Evolutionary conservation across 2,797 vertebrate genomes (phyloP), one percentile per base, ranked within the genome.

Genomic region (Hyperoplus immaculatus): DNA sequence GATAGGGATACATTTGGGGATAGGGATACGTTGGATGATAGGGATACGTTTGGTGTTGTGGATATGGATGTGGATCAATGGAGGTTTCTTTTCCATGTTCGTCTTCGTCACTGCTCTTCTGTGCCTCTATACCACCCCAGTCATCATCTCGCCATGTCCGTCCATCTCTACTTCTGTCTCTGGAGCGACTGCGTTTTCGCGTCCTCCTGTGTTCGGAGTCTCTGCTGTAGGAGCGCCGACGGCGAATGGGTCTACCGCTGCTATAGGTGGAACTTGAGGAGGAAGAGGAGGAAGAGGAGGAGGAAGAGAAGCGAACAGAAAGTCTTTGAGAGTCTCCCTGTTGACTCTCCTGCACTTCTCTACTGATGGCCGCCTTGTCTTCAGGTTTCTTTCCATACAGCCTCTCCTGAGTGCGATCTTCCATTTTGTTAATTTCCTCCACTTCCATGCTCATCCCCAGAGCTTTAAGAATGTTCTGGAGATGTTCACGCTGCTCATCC

Each of bases 391-490:
- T 91, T 9, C 92, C 91, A 3, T 91, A 92, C 8, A 94, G 74
- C 75, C 92, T 87, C 86, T 91, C 88, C 54, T 91, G 81, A 51
- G 89, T 94, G 8, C 89, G 81, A 53, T 88, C 82, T 11, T 84
- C 51, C 5, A 93, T 21, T 60, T 70, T 71, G 57, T 53, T 89
- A 71, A 93, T 66, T 66, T 93, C 92, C 0, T 93, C 89, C 14
- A 45, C n/a, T 6, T 88, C 91, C 29, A 94, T 58, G 50, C 70
- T 86, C 66, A 94, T 73, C 0, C 93, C 93, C 53, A 94, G 69
- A 56, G 82, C 85, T 49, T 87, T 64, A 1, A 94, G 86, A 47
- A 95, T 83, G 53, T 76, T 88, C 67, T 92, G 88, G 15, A 95
- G 82, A 36, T 91, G 88, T 38, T 73, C 42, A 0, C 38, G 70